Base-by-base conservation (phyloP, 1,140 invertebrate species). In the Drosophila nannoptera region DNA sequence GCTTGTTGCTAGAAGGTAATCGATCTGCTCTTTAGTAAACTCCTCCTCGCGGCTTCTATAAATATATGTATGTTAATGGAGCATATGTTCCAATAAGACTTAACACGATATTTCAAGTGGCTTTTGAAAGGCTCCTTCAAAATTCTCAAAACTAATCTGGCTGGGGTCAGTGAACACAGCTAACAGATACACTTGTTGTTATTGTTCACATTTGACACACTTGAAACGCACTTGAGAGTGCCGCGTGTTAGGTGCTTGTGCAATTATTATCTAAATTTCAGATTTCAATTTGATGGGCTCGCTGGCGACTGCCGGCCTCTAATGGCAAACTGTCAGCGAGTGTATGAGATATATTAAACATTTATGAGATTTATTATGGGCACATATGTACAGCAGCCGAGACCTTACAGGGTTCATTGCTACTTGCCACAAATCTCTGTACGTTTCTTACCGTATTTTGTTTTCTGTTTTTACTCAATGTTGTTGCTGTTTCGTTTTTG, bases 331-430 rank as follows among this genome's bases (percentile, higher is more conserved):
- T 53, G 62, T 68, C 63, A 59, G 42, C 42, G 14, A 59, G 56
- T 65, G 61, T 74, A 75, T 72, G 61, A 69, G 66, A 75, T 76
- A 62, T 75, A 78, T 83, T 75, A 49, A 61, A 69, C 69, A 84
- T 83, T 69, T 61, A 83, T 83, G 69, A 67, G 75, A 62, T 73
- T 73, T 71, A 54, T 55, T 52, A 67, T 55, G 50, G 50, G 64
- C 45, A 69, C 31, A 22, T 40, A 48, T 36, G 45, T 33, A 48
- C 43, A 69, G 71, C 74, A 75, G 78, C 78, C 78, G 65, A 84
- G 80, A 84, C 80, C 80, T 84, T 74, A 80, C 66, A 68, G 60
- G 76, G 80, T 84, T 84, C 80, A 84, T 84, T 84, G 80, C 80
- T 84, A 84, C 80, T 84, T 78, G 80, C 73, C 78, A 80, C 78